Percentiles rank a stretch among this genome's conserved stretches.
phyloP scores from a whole-genome alignment of 1,140 invertebrate genomes.

The Telenomus remus region DNA sequence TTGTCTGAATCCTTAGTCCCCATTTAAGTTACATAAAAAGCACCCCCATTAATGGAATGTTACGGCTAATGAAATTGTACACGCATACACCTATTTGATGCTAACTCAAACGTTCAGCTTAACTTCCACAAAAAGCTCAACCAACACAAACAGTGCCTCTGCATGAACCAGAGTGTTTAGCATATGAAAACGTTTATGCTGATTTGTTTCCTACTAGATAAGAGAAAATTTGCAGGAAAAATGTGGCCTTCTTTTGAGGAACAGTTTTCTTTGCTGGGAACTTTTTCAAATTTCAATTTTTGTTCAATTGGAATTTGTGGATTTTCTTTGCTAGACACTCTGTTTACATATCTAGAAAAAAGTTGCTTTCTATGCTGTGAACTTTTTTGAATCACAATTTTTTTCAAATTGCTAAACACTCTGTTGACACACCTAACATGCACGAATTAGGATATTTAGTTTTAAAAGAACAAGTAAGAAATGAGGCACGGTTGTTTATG shows the following conservation, averaged over 20 bases:
- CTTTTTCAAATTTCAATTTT: not conserved
- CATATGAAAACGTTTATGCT: slow-evolving; percentile 43
- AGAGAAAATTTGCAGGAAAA: not conserved
- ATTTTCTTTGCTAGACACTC: slow-evolving; percentile 1
- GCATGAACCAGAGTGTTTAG: slow-evolving; percentile 54
- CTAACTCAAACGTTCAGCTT: slow-evolving; percentile 16
- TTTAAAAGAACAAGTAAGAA: slow-evolving; percentile 14
- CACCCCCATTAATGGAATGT: slow-evolving; percentile 3
- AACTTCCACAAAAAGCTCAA: slow-evolving; percentile 15
- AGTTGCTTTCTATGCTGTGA: no score
- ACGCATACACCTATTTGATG: slow-evolving; percentile 22
- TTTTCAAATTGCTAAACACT: slow-evolving; percentile 1
- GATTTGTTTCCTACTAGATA: slow-evolving; percentile 15
- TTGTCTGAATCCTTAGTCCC: not conserved
- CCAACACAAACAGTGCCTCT: slow-evolving; percentile 22
- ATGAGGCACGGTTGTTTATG: slow-evolving; percentile 24
- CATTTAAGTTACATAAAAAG: not conserved
- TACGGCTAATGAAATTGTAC: slow-evolving; percentile 16
- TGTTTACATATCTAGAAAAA: no score
- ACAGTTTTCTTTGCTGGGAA: no score
- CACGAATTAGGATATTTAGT: slow-evolving; percentile 20
- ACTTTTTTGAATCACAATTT: no score
- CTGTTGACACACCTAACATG: no score
- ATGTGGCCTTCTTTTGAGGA: not conserved
- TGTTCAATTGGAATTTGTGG: no score